Evolutionary conservation across 2,888 invertebrate genomes (phyloP).

Genomic region (Gandaritis pyraliata): DNA sequence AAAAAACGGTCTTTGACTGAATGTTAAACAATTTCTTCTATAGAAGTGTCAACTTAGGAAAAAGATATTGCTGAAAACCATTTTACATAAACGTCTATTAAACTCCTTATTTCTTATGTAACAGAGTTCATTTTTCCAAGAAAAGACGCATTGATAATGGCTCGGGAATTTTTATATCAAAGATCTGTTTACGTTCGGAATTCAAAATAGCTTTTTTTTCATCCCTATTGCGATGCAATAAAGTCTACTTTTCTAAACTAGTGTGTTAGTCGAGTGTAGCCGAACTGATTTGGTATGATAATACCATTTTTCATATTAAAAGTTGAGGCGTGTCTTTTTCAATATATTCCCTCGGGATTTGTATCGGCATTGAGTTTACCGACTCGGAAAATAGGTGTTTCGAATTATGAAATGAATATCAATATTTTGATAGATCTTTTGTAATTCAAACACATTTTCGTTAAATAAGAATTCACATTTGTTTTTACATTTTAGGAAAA

Average conservation of each 20-base stretch:
- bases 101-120: not conserved
- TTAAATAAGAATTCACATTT: not conserved
- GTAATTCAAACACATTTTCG: constrained; percentile 24
- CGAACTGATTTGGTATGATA: constrained; percentile 61
- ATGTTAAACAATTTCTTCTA: constrained; percentile 56
- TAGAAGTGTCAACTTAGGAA: constrained; percentile 55
- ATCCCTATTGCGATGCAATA: not conserved
- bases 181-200: constrained; percentile 21
- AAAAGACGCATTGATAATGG: not conserved
- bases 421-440: constrained; percentile 39
- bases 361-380: constrained; percentile 40
- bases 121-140: constrained; percentile 22
- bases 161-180: constrained; percentile 27
- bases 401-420: constrained; percentile 38
- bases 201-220: constrained; percentile 3
- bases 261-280: constrained; percentile 1
- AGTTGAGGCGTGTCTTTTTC: constrained; percentile 63
- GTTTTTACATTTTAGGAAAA: too few relatives aligned
- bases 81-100: constrained; percentile 4
- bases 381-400: constrained; percentile 45
- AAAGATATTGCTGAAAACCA: constrained; percentile 48
- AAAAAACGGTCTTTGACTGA: constrained; percentile 53
- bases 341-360: constrained; percentile 50
- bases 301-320: constrained; percentile 83
- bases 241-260: constrained; percentile 7